These are phyloP conservation scores for Melitaea athalia DNA, from an alignment of 2,888 invertebrate genomes.

Conservation along the genomic window DNA sequence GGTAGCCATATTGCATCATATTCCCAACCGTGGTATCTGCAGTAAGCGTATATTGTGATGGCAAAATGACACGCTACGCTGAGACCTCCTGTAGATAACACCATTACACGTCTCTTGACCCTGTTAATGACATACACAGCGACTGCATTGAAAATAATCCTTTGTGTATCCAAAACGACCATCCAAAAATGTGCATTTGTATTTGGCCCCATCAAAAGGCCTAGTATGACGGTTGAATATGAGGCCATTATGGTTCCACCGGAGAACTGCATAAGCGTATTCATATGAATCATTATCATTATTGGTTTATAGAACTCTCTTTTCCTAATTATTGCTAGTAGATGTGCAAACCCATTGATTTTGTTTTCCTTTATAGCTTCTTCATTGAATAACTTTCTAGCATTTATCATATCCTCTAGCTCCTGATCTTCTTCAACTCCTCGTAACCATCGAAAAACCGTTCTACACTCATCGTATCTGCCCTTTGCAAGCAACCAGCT, in stretches of 20 bases:
- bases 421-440: slow-evolving; percentile 73
- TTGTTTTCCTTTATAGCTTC: slow-evolving; percentile 43
- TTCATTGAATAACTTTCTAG: slow-evolving; percentile 48
- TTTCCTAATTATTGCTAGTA: slow-evolving; percentile 50
- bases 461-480: slow-evolving; percentile 76
- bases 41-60: slow-evolving; percentile 70
- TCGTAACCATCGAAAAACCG: slow-evolving; percentile 81
- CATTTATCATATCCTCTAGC: slow-evolving; percentile 60
- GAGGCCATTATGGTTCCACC: slow-evolving; percentile 86
- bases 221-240: slow-evolving; percentile 84
- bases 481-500: slow-evolving; percentile 83
- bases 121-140: slow-evolving; percentile 83
- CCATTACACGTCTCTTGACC: slow-evolving; percentile 82
- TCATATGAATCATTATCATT: slow-evolving; percentile 81
- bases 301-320: slow-evolving; percentile 82
- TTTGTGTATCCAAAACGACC: slow-evolving; percentile 83
- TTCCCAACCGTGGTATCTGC: slow-evolving; percentile 48
- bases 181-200: slow-evolving; percentile 85
- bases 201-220: slow-evolving; percentile 77
- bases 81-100: slow-evolving; percentile 69
- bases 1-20: slow-evolving; percentile 70
- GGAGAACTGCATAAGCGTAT: slow-evolving; percentile 84
- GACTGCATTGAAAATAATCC: slow-evolving; percentile 81
- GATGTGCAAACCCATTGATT: slow-evolving; percentile 31
- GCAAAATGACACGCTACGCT: slow-evolving; percentile 74